phyloP scores from a whole-genome alignment of 2,888 invertebrate genomes.

The Megalurothrips usitatus region DNA sequence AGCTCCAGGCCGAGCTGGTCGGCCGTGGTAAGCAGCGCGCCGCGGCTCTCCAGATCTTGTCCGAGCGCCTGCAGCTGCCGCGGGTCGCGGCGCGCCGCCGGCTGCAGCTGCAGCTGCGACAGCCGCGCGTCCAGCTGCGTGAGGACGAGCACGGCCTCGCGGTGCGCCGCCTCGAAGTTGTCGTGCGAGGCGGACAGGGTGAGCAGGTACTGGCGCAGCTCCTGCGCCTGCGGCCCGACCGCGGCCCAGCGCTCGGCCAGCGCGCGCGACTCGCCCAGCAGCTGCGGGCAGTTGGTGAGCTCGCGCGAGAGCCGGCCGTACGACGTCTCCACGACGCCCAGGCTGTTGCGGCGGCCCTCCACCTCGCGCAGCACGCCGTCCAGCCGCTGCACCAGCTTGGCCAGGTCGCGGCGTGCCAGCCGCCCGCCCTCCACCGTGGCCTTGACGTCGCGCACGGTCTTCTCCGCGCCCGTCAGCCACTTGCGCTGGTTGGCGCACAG shows the following conservation, averaged over 20 bases:
- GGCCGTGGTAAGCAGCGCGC: constrained; percentile 52
- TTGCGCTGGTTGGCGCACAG: constrained; percentile 55
- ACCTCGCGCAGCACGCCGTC: constrained; percentile 33
- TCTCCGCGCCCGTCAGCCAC: constrained; percentile 61
- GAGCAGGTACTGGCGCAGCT: constrained; percentile 30
- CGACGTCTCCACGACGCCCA: constrained; percentile 36
- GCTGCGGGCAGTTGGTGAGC: constrained; percentile 5
- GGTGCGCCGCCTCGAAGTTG: constrained; percentile 66
- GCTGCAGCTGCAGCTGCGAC: constrained; percentile 63
- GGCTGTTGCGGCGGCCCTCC: constrained; percentile 34
- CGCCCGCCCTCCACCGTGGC: constrained; percentile 26
- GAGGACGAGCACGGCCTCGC: constrained; percentile 63
- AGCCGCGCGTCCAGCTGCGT: constrained; percentile 68
- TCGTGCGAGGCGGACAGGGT: constrained; percentile 39
- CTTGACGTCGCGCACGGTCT: constrained; percentile 52
- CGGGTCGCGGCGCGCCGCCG: constrained; percentile 43
- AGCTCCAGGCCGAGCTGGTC: constrained; percentile 58
- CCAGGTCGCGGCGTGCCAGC: constrained; percentile 26
- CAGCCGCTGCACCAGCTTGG: constrained; percentile 33
- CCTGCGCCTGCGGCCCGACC: constrained; percentile 32
- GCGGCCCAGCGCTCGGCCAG: constrained; percentile 31
- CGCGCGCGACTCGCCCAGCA: constrained; percentile 22
- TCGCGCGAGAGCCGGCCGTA: constrained; percentile 33
- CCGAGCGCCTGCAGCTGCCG: constrained; percentile 44
- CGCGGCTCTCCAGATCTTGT: constrained; percentile 53